Evolutionary conservation across 2,113 vertebrate species (phyloP), one percentile per base, ranked within the genome.

Genomic region (Porphyrio hochstetteri): DNA sequence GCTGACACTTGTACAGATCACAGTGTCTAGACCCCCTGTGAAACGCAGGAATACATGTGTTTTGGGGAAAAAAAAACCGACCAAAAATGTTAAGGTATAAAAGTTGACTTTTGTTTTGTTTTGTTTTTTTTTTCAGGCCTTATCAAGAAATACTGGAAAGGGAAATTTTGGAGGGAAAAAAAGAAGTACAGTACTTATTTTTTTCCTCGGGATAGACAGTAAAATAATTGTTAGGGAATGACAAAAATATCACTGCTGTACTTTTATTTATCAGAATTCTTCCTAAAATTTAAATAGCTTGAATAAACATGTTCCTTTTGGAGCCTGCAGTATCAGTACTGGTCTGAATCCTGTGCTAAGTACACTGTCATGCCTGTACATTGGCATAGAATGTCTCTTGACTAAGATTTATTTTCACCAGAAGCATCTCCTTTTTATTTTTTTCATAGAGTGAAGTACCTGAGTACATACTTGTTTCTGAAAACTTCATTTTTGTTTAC

Each of bases 251-350:
- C 89, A 67, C 50, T 1, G 1, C 31, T 61, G n/a, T 59, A 31
- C 31, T 88, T 91, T 36, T 28, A 48, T 83, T 79, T 92, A 83
- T 77, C 31, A 61, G 40, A 88, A 15, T 86, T 77, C 76, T 71
- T 84, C 88, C 80, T 83, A 36, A 31, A 91, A 72, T 78, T 89
- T 84, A 79, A 92, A 82, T 91, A 91, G 61, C 56, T 69, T 77
- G 81, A 87, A 71, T 78, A 92, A 96, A 71, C 84, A 87, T 68
- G 60, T 92, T 92, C 25, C 50, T 67, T 84, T 96, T 89, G 74
- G 90, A 83, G 59, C 52, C 40, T 91, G 46, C 31, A 52, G 33
- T 38, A 63, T 86, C 25, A 94, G 84, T 70, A 15, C n/a, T 74
- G 1, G 59, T 90, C 88, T 93, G 78, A 77, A 15, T 75, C 64